These are phyloP conservation scores for Leucophora obtusa DNA, from an alignment of 2,888 invertebrate species.

Conservation along the genomic window DNA sequence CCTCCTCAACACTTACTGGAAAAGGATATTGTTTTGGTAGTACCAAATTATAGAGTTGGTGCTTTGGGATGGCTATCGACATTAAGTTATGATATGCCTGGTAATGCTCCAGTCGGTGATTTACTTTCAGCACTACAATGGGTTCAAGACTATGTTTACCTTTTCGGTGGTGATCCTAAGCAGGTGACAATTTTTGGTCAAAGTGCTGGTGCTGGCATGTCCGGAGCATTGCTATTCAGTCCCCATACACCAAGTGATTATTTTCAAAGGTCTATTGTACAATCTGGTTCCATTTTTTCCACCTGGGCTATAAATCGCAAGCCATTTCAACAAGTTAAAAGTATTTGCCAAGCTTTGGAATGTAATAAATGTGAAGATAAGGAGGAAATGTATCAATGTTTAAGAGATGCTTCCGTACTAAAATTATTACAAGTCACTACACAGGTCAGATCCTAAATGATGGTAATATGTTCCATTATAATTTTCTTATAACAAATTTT, in stretches of 20 bases:
- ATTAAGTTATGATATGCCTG: slow-evolving; percentile 79
- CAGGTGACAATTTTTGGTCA: slow-evolving; percentile 80
- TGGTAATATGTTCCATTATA: background rate
- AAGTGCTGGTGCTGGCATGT: slow-evolving; percentile 80
- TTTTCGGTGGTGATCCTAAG: slow-evolving; percentile 80
- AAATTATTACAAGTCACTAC: slow-evolving; percentile 68
- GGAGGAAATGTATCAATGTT: slow-evolving; percentile 69
- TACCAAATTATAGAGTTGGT: slow-evolving; percentile 80
- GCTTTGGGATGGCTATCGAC: slow-evolving; percentile 80
- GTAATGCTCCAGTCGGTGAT: slow-evolving; percentile 81
- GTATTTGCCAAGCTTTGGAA: slow-evolving; percentile 71
- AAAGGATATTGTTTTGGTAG: slow-evolving; percentile 79
- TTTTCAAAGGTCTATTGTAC: slow-evolving; percentile 80
- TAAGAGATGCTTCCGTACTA: slow-evolving; percentile 70
- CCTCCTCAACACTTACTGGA: slow-evolving; percentile 78
- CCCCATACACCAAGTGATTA: slow-evolving; percentile 74
- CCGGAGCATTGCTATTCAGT: slow-evolving; percentile 78
- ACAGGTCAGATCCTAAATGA: slow-evolving; percentile 50
- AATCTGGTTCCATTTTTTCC: slow-evolving; percentile 80
- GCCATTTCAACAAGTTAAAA: slow-evolving; percentile 73
- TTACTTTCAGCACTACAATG: slow-evolving; percentile 79
- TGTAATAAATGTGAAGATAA: slow-evolving; percentile 67
- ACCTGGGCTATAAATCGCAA: slow-evolving; percentile 79
- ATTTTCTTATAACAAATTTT: background rate
- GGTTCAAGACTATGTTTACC: slow-evolving; percentile 79